A percentile compares a stretch with the other conserved stretches of the same genome.
Evolutionary conservation across 2,797 vertebrate species (phyloP).

Genomic region (Syngnathus rostellatus): DNA sequence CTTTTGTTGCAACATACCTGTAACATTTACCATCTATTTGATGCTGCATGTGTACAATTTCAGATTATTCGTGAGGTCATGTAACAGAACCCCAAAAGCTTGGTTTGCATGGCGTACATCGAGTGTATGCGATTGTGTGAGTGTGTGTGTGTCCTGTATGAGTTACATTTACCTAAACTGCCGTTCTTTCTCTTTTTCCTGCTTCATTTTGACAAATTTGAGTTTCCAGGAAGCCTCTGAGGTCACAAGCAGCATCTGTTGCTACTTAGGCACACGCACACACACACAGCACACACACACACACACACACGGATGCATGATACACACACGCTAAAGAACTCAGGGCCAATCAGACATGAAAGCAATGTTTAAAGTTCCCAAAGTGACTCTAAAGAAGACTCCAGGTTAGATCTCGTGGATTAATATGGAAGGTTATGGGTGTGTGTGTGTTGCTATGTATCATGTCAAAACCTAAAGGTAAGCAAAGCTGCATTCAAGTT

Average conservation of each 20-base stretch:
- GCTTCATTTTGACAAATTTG: slow-evolving; percentile 90
- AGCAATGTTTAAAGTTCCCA: slow-evolving; percentile 64
- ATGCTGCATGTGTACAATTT: background rate
- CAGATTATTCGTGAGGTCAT: background rate
- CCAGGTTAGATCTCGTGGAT: slow-evolving; percentile 25
- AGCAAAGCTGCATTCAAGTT: no score
- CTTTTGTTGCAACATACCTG: background rate
- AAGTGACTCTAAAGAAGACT: slow-evolving; percentile 57
- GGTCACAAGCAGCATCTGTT: slow-evolving; percentile 88
- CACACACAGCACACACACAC: slow-evolving; percentile 23
- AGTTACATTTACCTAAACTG: slow-evolving; percentile 78
- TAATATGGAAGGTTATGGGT: slow-evolving; percentile 12
- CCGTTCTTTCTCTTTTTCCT: slow-evolving; percentile 56
- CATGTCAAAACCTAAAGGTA: no score
- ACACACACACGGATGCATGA: slow-evolving; percentile 20
- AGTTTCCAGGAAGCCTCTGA: slow-evolving; percentile 89
- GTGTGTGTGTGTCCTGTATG: slow-evolving; percentile 30
- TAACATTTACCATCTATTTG: background rate
- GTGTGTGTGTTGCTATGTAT: background rate
- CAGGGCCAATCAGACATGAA: slow-evolving; percentile 75
- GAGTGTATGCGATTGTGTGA: slow-evolving; percentile 11
- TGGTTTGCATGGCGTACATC: background rate
- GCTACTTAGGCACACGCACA: slow-evolving; percentile 73
- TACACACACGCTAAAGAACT: slow-evolving; percentile 56
- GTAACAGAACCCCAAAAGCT: background rate